Evolutionary conservation across 2,797 vertebrate genomes (phyloP).

Genomic region (Acropternis orthonyx): DNA sequence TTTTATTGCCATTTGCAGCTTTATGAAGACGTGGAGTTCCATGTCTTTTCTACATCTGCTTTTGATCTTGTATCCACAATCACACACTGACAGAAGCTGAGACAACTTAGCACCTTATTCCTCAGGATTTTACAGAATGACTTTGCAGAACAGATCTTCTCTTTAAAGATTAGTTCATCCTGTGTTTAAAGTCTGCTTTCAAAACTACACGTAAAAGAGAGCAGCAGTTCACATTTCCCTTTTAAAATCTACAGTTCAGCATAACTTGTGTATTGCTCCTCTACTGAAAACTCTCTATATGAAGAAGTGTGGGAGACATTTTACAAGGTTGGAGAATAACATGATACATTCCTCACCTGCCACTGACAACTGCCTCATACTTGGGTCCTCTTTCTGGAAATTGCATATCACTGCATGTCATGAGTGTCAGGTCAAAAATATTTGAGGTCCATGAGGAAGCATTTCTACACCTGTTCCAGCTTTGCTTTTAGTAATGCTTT

Average conservation of each 20-base stretch:
- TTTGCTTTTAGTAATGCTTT: background rate
- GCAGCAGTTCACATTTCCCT: background rate
- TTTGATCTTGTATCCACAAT: background rate
- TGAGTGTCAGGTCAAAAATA: background rate
- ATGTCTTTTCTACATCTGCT: background rate
- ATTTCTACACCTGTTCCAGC: background rate
- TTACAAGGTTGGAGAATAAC: background rate
- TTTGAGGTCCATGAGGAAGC: background rate
- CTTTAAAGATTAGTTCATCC: background rate
- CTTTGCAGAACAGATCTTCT: background rate
- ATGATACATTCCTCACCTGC: background rate
- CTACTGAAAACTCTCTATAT: background rate
- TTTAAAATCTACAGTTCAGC: background rate
- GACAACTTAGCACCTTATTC: background rate
- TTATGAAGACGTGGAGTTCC: background rate
- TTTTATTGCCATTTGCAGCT: background rate
- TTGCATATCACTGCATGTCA: background rate
- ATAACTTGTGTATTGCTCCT: background rate
- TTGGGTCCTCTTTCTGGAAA: constrained; percentile 40
- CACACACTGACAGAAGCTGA: background rate
- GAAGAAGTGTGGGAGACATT: background rate
- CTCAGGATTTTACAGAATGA: background rate
- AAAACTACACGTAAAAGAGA: background rate
- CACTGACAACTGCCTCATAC: background rate
- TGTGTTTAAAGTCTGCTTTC: background rate